Conservation (phyloP, 1,140 invertebrate species). For the Acromyrmex charruanus region DNA sequence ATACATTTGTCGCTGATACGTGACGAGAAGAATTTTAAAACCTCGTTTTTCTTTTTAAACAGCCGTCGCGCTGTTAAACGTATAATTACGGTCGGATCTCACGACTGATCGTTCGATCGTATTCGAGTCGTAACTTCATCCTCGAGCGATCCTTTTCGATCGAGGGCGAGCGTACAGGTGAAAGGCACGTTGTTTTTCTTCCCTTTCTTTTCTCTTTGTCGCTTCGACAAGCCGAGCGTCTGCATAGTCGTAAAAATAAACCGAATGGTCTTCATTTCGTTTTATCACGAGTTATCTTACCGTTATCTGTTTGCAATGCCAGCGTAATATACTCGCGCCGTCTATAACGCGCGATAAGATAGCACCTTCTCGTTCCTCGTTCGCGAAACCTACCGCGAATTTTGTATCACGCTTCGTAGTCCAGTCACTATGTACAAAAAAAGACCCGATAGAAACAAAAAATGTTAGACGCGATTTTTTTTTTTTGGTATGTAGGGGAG, state of each 20-base stretch:
- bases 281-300: slow-evolving; percentile 67
- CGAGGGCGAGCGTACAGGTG: slow-evolving; percentile 30
- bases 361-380: background rate
- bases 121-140: slow-evolving; percentile 25
- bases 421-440: too few species aligned
- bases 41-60: slow-evolving; percentile 2
- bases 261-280: slow-evolving; percentile 36
- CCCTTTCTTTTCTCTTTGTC: background rate
- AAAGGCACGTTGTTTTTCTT: slow-evolving; percentile 29
- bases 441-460: too few species aligned
- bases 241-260: slow-evolving; percentile 53
- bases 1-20: background rate
- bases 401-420: background rate
- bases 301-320: slow-evolving; percentile 68
- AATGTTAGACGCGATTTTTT: too few species aligned
- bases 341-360: slow-evolving; percentile 68
- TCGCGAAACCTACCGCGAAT: slow-evolving; percentile 13
- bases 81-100: slow-evolving; percentile 11
- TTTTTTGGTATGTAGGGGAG: too few species aligned
- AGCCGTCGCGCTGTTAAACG: background rate
- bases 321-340: slow-evolving; percentile 58
- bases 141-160: background rate
- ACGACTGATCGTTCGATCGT: slow-evolving; percentile 5
- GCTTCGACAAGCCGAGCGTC: background rate
- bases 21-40: background rate